Evolutionary conservation across 2,113 vertebrate genomes (phyloP), one percentile per base, ranked within the genome.

Genomic region (Ifrita kowaldi): DNA sequence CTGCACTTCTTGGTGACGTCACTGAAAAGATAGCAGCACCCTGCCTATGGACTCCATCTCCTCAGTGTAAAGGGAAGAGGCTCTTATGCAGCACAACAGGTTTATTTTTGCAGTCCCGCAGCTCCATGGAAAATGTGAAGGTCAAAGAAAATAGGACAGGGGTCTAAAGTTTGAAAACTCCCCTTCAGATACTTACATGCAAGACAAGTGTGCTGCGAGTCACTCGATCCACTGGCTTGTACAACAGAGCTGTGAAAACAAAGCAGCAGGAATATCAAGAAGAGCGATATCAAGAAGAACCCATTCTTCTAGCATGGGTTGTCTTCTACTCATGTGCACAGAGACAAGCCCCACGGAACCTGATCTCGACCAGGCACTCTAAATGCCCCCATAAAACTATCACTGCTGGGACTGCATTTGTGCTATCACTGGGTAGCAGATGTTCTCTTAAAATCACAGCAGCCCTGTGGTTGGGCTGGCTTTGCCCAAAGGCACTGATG

Each of bases 161-260:
- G 22, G 10, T 9, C 32, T 62, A 7, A 64, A 71, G 32, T 42
- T 64, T 56, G 18, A 60, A 68, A 81, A 68, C 4, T 39, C 11
- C 49, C 42, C 50, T 89, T 71, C 26, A 78, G 90, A 68, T 63
- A 99, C 99, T 99, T 95, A 99, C 99, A 37, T 99, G 99, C 53
- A 99, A 97, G 39, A 99, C 99, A 79, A 99, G 97, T 0, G 99
- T 99, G 98, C 99, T 99, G 91, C 99, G 98, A 4, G 99, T 99
- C 95, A 99, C 99, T 87, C 99, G 97, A 98, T 99, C 99, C 98
- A 99, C 99, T 5, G 99, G 99, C 96, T 99, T 99, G 94, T 99
- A 99, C 3, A 99, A 97, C 44, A 99, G 97, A 89, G 99, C 99
- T 99, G 97, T 11, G 89, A 50, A 69, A 70, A 68, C 95, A 97